Conservation (phyloP, 2,888 invertebrate species). For the Carabus problematicus region DNA sequence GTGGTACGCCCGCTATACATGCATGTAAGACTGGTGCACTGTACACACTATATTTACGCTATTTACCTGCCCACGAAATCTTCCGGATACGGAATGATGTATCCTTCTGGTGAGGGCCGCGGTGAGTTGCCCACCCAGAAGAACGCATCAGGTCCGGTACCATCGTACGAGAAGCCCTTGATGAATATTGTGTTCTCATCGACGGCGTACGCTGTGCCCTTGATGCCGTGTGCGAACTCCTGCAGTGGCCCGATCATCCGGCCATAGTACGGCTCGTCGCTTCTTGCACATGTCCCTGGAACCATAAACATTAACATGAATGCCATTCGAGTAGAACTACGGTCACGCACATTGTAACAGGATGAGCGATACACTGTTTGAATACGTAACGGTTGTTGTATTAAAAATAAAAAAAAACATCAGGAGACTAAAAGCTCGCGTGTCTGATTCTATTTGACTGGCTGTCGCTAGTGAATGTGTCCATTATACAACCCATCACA, state of each 20-base stretch:
- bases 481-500: constrained; percentile 49
- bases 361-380: too few species aligned
- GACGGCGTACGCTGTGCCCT: constrained; percentile 84
- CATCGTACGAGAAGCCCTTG: constrained; percentile 87
- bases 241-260: constrained; percentile 75
- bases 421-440: constrained; percentile 52
- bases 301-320: background rate
- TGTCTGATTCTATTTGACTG: constrained; percentile 53
- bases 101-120: constrained; percentile 82
- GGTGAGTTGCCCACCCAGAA: constrained; percentile 89
- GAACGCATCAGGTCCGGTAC: constrained; percentile 85
- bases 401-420: too few species aligned
- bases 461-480: constrained; percentile 51
- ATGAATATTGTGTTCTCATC: constrained; percentile 89
- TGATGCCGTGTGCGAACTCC: constrained; percentile 80
- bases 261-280: constrained; percentile 76
- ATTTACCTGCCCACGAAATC: constrained; percentile 80
- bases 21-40: too few species aligned
- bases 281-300: constrained; percentile 52
- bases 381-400: too few species aligned
- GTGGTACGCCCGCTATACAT: too few species aligned
- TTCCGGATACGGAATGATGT: constrained; percentile 86
- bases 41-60: too few species aligned
- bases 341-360: too few species aligned
- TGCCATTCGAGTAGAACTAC: too few species aligned